Base-by-base conservation (phyloP, 35 echinoderm and acorn worm species). In the Stichopus chloronotus region DNA sequence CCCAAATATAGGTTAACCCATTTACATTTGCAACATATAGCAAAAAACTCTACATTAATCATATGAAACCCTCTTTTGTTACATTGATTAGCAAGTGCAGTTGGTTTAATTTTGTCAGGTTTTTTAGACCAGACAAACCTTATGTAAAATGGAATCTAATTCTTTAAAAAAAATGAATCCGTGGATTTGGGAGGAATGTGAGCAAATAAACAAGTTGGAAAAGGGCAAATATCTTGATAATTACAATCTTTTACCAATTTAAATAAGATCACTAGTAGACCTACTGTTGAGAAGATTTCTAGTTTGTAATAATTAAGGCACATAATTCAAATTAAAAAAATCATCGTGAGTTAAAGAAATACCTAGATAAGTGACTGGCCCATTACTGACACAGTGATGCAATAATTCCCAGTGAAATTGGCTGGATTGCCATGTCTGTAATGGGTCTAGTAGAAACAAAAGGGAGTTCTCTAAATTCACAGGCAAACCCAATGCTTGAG, bases 311-410 rank as follows among this genome's bases (percentile, higher is more conserved):
- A 5, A 21, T 78, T 78, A 20, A 5, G 12, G 76, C n/a, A 78
- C 9, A 3, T 78, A 78, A 12, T 78, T 78, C 21, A 78, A 12
- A 9, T 43, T 1, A 25, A 78, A 78, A 78, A 25, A 21, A 21
- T 78, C 76, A 23, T 78, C 14, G 6, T 78, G 76, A 24, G 76
- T 78, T 1, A 78, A 78, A 78, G 76, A 78, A 14, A 78, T 78
- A 14, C 17, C 76, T 43, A 78, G 76, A 78, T 25, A 78, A 78
- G n/a, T 78, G 76, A 78, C 21, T 9, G 76, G 76, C 4, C 12
- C 76, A 43, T 17, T 43, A 5, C 30, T 43, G 30, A 43, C 30
- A 43, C 30, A 43, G 30, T 43, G 30, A 43, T 43, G 3, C 30
- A 3, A 43, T 43, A 43, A 43, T 1, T 43, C 30, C 30, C 3